phyloP scores from a whole-genome alignment of 2,797 vertebrate genomes.

The Rhinichthys osculus region DNA sequence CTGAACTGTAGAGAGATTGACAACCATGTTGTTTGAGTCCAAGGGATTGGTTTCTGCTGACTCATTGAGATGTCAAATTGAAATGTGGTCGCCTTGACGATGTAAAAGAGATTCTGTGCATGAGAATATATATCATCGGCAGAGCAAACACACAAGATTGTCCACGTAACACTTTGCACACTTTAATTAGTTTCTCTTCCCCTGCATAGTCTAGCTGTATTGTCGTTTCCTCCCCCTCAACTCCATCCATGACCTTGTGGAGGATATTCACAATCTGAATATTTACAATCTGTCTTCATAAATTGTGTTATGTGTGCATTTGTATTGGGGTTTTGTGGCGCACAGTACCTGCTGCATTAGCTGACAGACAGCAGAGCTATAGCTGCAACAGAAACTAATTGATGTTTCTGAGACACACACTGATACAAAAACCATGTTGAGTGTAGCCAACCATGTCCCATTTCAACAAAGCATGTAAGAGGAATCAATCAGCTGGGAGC shows the following conservation, averaged over 20 bases:
- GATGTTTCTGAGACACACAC: constrained; percentile 46
- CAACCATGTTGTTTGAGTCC: constrained; percentile 28
- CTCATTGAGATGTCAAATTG: constrained; percentile 55
- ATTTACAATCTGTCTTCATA: constrained; percentile 30
- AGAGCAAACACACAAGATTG: constrained; percentile 50
- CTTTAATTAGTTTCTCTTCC: constrained; percentile 26
- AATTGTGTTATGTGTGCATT: not conserved
- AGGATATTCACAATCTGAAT: constrained; percentile 7
- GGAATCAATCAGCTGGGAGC: constrained; percentile 41
- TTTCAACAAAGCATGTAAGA: constrained; percentile 52
- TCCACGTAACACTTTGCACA: not conserved
- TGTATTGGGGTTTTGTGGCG: not conserved
- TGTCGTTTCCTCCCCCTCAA: not conserved
- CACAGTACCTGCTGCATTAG: constrained; percentile 21
- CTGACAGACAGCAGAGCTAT: constrained; percentile 6
- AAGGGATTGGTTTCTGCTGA: constrained; percentile 46
- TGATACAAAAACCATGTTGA: constrained; percentile 44
- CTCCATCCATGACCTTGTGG: constrained; percentile 7
- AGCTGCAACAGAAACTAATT: constrained; percentile 36
- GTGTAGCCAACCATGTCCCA: constrained; percentile 41
- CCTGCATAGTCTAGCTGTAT: constrained; percentile 18
- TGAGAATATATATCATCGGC: constrained; percentile 28
- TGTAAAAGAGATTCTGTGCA: constrained; percentile 39
- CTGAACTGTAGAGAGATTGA: constrained; percentile 26
- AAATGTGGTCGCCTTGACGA: constrained; percentile 55